Evolutionary conservation across 92 coral and sea anemone genomes (phyloP).

Genomic region (Porites lobata): DNA sequence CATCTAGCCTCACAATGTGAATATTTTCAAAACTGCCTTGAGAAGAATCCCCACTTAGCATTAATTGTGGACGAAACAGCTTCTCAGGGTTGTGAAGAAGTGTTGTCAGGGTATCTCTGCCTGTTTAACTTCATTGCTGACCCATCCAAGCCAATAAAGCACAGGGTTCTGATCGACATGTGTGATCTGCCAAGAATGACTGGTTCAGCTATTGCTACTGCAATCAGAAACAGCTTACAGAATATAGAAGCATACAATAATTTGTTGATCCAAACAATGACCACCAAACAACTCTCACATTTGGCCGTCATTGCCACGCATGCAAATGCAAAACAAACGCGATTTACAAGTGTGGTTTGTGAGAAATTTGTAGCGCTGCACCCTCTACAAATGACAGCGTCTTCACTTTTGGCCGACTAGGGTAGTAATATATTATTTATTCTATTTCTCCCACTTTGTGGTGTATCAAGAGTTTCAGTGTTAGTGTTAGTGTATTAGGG

Average conservation of each 20-base stretch:
- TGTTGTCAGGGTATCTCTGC: slow-evolving; percentile 70
- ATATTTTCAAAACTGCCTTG: slow-evolving; percentile 61
- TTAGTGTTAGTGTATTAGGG: too few relatives aligned
- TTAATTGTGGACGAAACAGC: slow-evolving; percentile 80
- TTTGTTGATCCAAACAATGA: neutral
- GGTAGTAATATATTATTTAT: too few relatives aligned
- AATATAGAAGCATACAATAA: slow-evolving; percentile 41
- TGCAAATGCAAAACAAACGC: neutral
- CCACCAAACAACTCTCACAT: neutral
- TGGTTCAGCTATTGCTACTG: slow-evolving; percentile 70
- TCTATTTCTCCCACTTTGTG: too few relatives aligned
- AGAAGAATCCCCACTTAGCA: slow-evolving; percentile 68
- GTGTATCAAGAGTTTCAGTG: too few relatives aligned
- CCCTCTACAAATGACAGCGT: too few relatives aligned
- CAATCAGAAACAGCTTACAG: slow-evolving; percentile 57
- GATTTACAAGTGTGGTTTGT: too few relatives aligned
- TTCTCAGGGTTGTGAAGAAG: slow-evolving; percentile 77
- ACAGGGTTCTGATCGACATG: slow-evolving; percentile 63
- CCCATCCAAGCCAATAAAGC: slow-evolving; percentile 59
- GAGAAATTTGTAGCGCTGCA: too few relatives aligned
- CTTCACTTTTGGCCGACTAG: too few relatives aligned
- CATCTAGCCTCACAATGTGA: slow-evolving; percentile 19
- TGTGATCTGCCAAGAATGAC: slow-evolving; percentile 66
- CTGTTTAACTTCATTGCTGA: slow-evolving; percentile 63
- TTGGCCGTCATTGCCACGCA: neutral